These are phyloP conservation scores for Sarcophaga bullata DNA, from an alignment of 1,140 invertebrate species.

Conservation along the genomic window DNA sequence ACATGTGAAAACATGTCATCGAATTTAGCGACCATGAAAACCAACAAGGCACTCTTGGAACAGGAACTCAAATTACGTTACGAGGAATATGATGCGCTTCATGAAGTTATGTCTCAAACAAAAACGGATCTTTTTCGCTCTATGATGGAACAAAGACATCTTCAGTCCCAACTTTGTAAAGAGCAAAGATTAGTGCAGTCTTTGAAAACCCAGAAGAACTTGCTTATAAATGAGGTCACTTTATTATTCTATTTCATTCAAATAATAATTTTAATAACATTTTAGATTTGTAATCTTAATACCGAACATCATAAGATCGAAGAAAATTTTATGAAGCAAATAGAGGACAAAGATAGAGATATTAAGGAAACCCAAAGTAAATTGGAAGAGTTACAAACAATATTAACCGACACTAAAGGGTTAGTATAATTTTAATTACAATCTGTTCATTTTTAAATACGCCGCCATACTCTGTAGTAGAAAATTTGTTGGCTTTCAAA, in stretches of 20 bases:
- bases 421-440: not conserved
- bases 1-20: conserved; percentile 49
- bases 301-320: conserved; percentile 28
- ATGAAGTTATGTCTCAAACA: conserved; percentile 38
- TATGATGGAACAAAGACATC: conserved; percentile 46
- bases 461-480: too few species aligned
- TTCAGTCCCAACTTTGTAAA: conserved; percentile 44
- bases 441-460: too few species aligned
- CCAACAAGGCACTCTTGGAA: conserved; percentile 47
- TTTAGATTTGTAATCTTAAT: conserved; percentile 33
- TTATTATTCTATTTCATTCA: too few species aligned
- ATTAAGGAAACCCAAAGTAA: not conserved
- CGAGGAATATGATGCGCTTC: conserved; percentile 43
- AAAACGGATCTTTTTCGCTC: conserved; percentile 49
- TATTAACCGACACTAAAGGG: not conserved
- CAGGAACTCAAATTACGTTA: conserved; percentile 43
- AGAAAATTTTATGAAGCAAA: conserved; percentile 23
- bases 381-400: not conserved
- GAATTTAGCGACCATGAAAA: conserved; percentile 46
- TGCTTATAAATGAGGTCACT: conserved; percentile 39
- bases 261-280: not conserved
- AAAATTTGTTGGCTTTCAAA: too few species aligned
- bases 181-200: conserved; percentile 44
- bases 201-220: conserved; percentile 44
- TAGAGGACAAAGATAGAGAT: conserved; percentile 25